Base-by-base conservation (phyloP, 1,140 invertebrate species). In the Bombus sylvicola region DNA sequence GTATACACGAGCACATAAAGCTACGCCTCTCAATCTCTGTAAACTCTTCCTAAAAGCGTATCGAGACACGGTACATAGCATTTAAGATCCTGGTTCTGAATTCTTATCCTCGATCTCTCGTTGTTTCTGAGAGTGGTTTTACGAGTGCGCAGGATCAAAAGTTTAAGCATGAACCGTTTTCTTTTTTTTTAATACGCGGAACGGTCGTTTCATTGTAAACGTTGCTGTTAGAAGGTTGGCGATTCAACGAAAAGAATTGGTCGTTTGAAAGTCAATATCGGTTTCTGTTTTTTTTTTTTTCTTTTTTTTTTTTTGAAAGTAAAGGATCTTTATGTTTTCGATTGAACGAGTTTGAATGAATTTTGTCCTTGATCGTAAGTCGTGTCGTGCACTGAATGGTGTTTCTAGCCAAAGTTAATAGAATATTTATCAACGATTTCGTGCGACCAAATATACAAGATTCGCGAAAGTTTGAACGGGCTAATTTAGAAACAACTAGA, bases 371-470 rank as follows among this genome's bases (percentile, higher is more conserved):
- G 68, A 72, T 22, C 37, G 47, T 53, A 53, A 53, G 18, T 62
- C 31, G 12, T 10, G 15, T 73, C 59, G 53, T 66, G 57, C 64
- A 77, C 28, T 18, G 53, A n/a, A 80, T 39, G 68, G 39, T 80
- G 68, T 73, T 43, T 31, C 31, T 80, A 80, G 83, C 83, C 83
- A 85, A 85, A 85, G 83, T 72, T 80, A 72, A 47, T 41, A 62
- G 57, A 80, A 72, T 84, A 84, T 84, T 72, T 80, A 84, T 71
- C 76, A 43, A 22, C 39, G 34, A 34, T 77, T 66, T 66, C 73
- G 73, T 31, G 41, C 59, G 34, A 82, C 43, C 57, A 64, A 62
- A 62, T 53, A 39, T 43, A 68, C 62, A 43, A 69, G 31, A 69
- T 37, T 28, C 43, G n/a, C 37, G 47, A 12, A 57, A 41, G 10